Base-by-base conservation (phyloP, 2,888 invertebrate genomes). In the Pogonocherus hispidulus region DNA sequence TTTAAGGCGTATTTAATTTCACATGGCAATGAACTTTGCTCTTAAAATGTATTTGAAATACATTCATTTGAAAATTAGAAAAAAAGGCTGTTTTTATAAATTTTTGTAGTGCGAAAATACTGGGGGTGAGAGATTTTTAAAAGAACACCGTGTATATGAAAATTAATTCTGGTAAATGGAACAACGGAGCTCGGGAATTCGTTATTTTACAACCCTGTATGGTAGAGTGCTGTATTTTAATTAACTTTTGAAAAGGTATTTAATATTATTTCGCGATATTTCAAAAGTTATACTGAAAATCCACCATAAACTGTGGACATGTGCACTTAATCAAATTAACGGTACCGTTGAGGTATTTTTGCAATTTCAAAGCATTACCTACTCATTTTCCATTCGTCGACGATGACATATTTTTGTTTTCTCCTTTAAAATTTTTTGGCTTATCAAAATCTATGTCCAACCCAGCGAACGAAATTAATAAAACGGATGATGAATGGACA, bases 381-480 rank as follows among this genome's bases (percentile, higher is more conserved):
- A 41, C 11, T 32, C n/a, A n/a, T n/a, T 41, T 14, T 16, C 41
- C 41, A 41, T 41, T 41, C n/a, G 41, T 41, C 16, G n/a, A 41
- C 41, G 14, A 5, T 41, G 41, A 41, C 41, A 41, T 5, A 16
- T 41, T 16, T 41, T 37, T 41, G 11, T n/a, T 41, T 41, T 41
- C 16, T 14, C 16, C 14, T 9, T 3, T 3, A n/a, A 41, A 41
- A 14, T 41, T n/a, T 41, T 41, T 41, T 16, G 41, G 44, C 37
- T 16, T 51, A 23, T 32, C 64, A 35, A 14, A 14, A 22, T 20
- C 44, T 16, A 35, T 14, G 18, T 51, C 14, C 27, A 22, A 56
- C 44, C 27, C 44, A 32, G 14, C 60, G 11, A n/a, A 14, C 47
- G 20, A n/a, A 60, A 47, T 60, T 22, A 51, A 51, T 23, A 23